These are phyloP conservation scores for Gymnopithys bicolor DNA, from an alignment of 2,797 vertebrate genomes.

Conservation along the genomic window DNA sequence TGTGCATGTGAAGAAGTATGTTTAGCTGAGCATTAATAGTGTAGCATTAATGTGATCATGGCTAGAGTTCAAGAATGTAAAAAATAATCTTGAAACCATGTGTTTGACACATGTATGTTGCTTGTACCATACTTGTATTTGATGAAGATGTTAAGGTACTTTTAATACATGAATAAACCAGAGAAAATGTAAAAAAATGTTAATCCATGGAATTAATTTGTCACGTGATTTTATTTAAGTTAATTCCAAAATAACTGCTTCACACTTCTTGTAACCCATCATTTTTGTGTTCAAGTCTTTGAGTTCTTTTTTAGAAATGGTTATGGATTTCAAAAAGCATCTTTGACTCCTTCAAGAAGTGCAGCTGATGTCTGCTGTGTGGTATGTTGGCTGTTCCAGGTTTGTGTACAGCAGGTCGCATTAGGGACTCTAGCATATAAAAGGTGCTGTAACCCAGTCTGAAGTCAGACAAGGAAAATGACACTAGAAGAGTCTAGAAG, in stretches of 20 bases:
- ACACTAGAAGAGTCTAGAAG: neutral
- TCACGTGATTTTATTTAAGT: neutral
- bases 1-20: neutral
- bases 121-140: neutral
- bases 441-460: neutral
- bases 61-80: neutral
- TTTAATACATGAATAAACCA: neutral
- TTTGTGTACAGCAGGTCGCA: neutral
- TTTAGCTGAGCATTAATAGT: neutral
- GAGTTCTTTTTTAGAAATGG: neutral
- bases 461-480: neutral
- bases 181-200: neutral
- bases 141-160: neutral
- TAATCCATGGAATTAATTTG: neutral
- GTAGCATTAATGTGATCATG: neutral
- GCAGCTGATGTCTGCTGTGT: neutral
- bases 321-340: neutral
- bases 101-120: neutral
- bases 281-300: neutral
- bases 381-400: neutral
- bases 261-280: fast-evolving
- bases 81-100: neutral
- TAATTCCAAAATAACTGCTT: neutral
- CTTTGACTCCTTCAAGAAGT: neutral
- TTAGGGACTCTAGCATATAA: neutral